Conservation (phyloP, 2,797 vertebrate genomes). For the Pantherophis alleghaniensis region DNA sequence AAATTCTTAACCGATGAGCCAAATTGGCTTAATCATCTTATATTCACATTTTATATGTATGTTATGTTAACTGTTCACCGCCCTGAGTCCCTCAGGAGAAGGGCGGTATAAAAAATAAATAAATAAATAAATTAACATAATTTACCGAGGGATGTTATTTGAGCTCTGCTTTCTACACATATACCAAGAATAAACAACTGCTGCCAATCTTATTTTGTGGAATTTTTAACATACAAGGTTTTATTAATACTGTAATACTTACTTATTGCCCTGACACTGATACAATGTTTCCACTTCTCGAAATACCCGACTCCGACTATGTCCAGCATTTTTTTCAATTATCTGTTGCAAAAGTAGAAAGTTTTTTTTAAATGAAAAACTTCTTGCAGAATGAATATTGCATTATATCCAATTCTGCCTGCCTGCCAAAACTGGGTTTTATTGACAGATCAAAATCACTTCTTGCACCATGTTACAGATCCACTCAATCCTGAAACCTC, state of each 20-base stretch:
- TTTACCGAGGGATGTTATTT: neutral
- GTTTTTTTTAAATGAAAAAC: neutral
- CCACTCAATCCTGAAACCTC: neutral
- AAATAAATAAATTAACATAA: neutral
- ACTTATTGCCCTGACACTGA: slow-evolving; percentile 97
- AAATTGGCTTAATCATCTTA: no score
- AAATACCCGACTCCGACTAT: slow-evolving; percentile 92
- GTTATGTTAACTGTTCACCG: no score
- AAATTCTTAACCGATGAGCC: no score
- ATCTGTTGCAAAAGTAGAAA: slow-evolving; percentile 75
- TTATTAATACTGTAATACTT: slow-evolving; percentile 49
- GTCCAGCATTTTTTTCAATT: slow-evolving; percentile 90
- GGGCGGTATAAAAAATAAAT: no score
- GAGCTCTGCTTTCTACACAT: neutral
- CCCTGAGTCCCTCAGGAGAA: no score
- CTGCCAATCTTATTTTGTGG: neutral
- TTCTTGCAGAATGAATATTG: neutral
- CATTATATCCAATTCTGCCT: neutral
- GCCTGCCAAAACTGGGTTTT: neutral
- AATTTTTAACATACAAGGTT: neutral
- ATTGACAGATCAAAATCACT: neutral
- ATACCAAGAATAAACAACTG: neutral
- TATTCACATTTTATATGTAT: no score
- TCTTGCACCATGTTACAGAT: neutral
- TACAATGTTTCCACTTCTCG: slow-evolving; percentile 95